Evolutionary conservation across 2,797 vertebrate species (phyloP).

Genomic region (Centroberyx gerrardi): DNA sequence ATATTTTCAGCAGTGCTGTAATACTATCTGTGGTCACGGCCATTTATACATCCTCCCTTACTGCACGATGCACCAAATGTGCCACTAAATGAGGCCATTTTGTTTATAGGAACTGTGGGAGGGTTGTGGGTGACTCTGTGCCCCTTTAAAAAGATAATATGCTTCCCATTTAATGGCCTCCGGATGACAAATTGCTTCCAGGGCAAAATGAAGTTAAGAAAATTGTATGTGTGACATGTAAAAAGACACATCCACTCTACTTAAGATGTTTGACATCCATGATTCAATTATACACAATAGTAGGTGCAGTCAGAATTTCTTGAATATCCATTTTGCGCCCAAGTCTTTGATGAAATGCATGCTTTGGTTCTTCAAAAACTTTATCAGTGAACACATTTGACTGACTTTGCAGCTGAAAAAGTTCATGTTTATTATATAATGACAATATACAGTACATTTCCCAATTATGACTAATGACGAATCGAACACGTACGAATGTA

Average conservation of each 20-base stretch:
- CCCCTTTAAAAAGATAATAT: conserved; percentile 89
- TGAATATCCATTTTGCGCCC: conserved; percentile 25
- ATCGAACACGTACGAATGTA: background rate
- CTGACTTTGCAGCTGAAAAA: too few species aligned
- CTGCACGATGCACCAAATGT: conserved; percentile 79
- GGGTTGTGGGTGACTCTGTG: conserved; percentile 85
- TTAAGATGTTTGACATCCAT: conserved; percentile 74
- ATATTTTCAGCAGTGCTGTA: conserved; percentile 24
- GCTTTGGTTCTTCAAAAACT: background rate
- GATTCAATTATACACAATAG: conserved; percentile 63
- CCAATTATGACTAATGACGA: too few species aligned
- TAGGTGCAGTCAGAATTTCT: conserved; percentile 30
- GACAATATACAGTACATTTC: background rate
- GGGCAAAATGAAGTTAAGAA: conserved; percentile 83
- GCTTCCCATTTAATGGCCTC: conserved; percentile 87
- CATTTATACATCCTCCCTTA: conserved; percentile 60
- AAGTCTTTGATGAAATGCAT: conserved; percentile 3
- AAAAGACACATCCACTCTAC: conserved; percentile 77
- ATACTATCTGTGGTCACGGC: conserved; percentile 41
- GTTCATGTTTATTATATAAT: background rate
- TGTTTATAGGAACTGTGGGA: conserved; percentile 87
- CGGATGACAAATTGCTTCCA: conserved; percentile 90
- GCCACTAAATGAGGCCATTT: conserved; percentile 84
- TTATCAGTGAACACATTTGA: conserved; percentile 7
- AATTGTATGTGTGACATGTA: conserved; percentile 81